phyloP scores from a whole-genome alignment of 92 coral and sea anemone species.

The Nematostella vectensis region DNA sequence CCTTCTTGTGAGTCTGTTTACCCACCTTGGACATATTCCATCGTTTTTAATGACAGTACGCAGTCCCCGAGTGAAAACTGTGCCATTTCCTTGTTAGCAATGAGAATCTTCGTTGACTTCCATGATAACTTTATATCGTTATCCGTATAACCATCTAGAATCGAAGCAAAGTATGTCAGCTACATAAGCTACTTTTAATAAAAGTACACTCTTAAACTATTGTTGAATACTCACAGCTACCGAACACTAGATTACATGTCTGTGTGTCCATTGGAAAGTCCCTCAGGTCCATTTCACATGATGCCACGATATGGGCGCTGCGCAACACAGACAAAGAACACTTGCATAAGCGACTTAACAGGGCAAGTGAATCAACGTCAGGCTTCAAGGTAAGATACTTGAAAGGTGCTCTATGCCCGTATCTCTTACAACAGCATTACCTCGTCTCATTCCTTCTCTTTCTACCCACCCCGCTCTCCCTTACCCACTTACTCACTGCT shows the following conservation, averaged over 20 bases:
- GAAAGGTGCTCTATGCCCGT: too few species aligned
- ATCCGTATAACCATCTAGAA: slow-evolving; percentile 31
- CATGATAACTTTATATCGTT: slow-evolving; percentile 24
- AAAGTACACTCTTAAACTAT: background rate
- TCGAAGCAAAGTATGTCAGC: too few species aligned
- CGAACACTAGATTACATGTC: slow-evolving; percentile 51
- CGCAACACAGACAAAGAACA: background rate
- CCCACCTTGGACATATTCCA: slow-evolving; percentile 9
- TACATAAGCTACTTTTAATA: background rate
- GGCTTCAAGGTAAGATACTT: too few species aligned
- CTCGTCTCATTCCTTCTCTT: too few species aligned
- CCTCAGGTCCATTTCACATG: slow-evolving; percentile 73
- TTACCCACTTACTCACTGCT: too few species aligned
- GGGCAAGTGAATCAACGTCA: background rate
- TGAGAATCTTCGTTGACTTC: slow-evolving; percentile 4
- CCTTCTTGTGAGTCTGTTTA: background rate
- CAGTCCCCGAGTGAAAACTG: slow-evolving; percentile 27
- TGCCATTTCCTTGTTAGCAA: slow-evolving; percentile 37
- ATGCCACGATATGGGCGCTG: slow-evolving; percentile 62
- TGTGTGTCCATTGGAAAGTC: slow-evolving; percentile 83
- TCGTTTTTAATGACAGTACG: background rate
- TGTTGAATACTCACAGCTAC: slow-evolving; percentile 66
- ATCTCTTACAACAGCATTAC: too few species aligned
- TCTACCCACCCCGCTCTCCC: background rate
- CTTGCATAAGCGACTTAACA: too few species aligned